These are phyloP conservation scores for Oceanites oceanicus DNA, from an alignment of 2,113 vertebrate genomes.

Conservation along the genomic window DNA sequence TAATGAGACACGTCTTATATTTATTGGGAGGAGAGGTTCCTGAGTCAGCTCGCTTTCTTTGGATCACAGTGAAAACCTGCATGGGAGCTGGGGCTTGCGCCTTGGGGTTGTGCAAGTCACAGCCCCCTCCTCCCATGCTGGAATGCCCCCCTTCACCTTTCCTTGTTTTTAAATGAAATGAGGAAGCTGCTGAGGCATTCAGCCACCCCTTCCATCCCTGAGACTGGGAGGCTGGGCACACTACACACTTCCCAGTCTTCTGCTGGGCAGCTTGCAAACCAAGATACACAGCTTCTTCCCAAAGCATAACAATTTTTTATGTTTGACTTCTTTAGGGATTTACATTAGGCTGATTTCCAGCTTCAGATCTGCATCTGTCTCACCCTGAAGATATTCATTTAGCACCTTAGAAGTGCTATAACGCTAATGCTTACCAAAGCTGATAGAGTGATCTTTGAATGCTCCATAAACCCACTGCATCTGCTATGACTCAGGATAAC, in stretches of 20 bases:
- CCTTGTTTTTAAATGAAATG: not conserved
- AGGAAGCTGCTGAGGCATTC: accelerated
- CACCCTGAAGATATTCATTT: not conserved
- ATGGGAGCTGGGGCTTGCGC: accelerated
- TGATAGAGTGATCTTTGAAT: not conserved
- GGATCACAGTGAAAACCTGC: not conserved
- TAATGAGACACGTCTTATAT: not conserved
- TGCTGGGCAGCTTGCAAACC: not conserved
- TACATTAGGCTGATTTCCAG: not conserved
- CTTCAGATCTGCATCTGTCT: not conserved
- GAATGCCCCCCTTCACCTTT: not conserved
- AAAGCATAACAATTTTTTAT: not conserved
- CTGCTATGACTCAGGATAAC: not conserved
- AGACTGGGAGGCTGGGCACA: accelerated
- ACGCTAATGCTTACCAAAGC: not conserved
- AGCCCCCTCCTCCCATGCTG: accelerated
- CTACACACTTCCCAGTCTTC: not conserved
- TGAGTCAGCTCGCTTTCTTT: not conserved
- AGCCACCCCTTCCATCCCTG: not conserved
- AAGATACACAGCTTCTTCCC: not conserved
- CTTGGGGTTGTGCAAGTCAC: not conserved
- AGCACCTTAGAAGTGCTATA: not conserved
- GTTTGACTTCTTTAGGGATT: not conserved
- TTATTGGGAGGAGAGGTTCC: accelerated
- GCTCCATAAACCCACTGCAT: not conserved